Evolutionary conservation across 2,888 invertebrate genomes (phyloP).

Genomic region (Oligia strigilis): DNA sequence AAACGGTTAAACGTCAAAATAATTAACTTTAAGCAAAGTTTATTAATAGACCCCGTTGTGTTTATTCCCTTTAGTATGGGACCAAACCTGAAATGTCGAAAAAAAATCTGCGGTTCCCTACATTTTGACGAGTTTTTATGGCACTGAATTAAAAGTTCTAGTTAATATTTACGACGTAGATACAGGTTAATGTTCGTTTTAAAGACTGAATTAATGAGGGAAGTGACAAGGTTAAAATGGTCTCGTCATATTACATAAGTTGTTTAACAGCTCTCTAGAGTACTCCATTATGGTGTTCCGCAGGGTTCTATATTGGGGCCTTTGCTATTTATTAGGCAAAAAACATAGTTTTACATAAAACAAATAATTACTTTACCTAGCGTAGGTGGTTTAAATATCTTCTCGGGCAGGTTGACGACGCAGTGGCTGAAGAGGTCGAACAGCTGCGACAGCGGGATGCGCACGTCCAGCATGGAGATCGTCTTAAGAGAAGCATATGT

Average conservation of each 20-base stretch:
- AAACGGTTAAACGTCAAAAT: not conserved
- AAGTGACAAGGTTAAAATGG: slow-evolving; percentile 29
- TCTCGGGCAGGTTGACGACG: slow-evolving; percentile 91
- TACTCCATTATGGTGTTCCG: too few relatives aligned
- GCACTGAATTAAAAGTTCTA: slow-evolving; percentile 26
- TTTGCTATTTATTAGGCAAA: too few relatives aligned
- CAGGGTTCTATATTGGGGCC: too few relatives aligned
- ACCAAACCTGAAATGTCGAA: too few relatives aligned
- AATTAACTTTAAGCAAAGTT: not conserved
- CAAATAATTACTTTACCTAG: slow-evolving; percentile 66
- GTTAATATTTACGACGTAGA: slow-evolving; percentile 35
- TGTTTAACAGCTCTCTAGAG: slow-evolving; percentile 7
- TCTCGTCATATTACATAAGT: not conserved
- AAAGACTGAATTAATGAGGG: slow-evolving; percentile 33
- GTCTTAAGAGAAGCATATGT: slow-evolving; percentile 89
- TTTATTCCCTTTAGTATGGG: too few relatives aligned
- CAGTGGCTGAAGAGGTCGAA: slow-evolving; percentile 98
- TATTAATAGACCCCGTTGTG: not conserved
- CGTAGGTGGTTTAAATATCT: slow-evolving; percentile 81
- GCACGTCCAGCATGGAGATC: slow-evolving; percentile 96
- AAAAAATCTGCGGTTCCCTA: too few relatives aligned
- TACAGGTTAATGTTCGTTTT: slow-evolving; percentile 30
- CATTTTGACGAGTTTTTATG: slow-evolving; percentile 21
- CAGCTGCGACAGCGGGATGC: slow-evolving; percentile 96
- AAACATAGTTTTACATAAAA: not conserved